Evolutionary conservation across 1,140 invertebrate genomes (phyloP).

Genomic region (Zaprionus ornatus): DNA sequence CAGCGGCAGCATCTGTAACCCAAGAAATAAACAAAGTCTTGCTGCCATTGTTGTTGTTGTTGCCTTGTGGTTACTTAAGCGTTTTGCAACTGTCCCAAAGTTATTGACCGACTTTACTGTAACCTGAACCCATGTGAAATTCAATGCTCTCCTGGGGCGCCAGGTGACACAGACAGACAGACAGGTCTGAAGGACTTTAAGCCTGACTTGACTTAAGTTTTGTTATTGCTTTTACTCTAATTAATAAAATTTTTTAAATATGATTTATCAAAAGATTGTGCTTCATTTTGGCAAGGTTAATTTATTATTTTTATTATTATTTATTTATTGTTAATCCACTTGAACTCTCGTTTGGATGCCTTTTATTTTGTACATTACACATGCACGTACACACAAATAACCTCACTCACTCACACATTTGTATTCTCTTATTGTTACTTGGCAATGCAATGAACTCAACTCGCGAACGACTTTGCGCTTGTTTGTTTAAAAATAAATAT

Average conservation of each 20-base stretch:
- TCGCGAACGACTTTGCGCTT: conserved; percentile 62
- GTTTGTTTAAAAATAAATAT: conserved; percentile 79
- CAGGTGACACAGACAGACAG: conserved; percentile 34
- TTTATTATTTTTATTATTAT: no score
- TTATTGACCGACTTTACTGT: conserved; percentile 78
- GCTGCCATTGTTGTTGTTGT: conserved; percentile 12
- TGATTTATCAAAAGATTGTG: conserved; percentile 6
- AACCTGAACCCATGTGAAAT: conserved; percentile 65
- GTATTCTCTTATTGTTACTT: conserved; percentile 43
- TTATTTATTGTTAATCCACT: conserved; percentile 57
- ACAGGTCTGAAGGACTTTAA: conserved; percentile 2
- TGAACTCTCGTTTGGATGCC: conserved; percentile 50
- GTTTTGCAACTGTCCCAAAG: conserved; percentile 61
- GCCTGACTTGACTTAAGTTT: background rate
- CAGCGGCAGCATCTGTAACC: conserved; percentile 55
- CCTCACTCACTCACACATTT: background rate
- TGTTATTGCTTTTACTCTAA: conserved; percentile 1
- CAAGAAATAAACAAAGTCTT: conserved; percentile 55
- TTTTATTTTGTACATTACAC: conserved; percentile 18
- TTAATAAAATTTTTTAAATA: conserved; percentile 38
- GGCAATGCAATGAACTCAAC: conserved; percentile 70
- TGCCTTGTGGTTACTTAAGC: conserved; percentile 60
- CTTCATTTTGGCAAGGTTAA: conserved; percentile 24
- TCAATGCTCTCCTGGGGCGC: conserved; percentile 53
- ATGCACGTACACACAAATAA: background rate